These are phyloP conservation scores for Dorcus hopei DNA, from an alignment of 2,888 invertebrate species.

Conservation along the genomic window DNA sequence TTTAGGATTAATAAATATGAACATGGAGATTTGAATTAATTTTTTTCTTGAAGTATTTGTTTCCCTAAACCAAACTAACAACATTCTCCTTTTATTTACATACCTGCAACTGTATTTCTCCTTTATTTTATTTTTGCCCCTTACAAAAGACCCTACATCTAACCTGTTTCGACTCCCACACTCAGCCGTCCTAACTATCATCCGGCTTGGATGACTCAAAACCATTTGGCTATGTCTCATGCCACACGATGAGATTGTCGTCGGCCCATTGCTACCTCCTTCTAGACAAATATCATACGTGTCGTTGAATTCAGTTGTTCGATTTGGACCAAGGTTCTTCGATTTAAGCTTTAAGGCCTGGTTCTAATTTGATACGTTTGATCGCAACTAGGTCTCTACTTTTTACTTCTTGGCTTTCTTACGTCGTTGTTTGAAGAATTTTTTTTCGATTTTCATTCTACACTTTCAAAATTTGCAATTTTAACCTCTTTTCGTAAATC, in stretches of 20 bases:
- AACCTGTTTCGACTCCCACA: too few species aligned
- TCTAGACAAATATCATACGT: conserved; percentile 33
- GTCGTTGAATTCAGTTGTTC: conserved; percentile 28
- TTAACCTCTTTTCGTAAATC: conserved; percentile 17
- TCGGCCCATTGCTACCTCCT: conserved; percentile 28
- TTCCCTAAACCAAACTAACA: too few species aligned
- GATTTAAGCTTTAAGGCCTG: conserved; percentile 33
- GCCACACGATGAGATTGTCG: conserved; percentile 14
- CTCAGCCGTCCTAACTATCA: too few species aligned
- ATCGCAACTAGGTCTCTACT: conserved; percentile 34
- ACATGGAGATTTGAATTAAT: too few species aligned
- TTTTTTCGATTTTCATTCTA: conserved; percentile 23
- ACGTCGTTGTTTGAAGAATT: conserved; percentile 12
- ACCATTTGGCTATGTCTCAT: too few species aligned
- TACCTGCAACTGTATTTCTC: too few species aligned
- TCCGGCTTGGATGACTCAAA: too few species aligned
- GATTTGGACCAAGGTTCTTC: conserved; percentile 38
- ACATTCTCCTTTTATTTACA: too few species aligned
- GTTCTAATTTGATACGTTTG: conserved; percentile 36
- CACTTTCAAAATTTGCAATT: conserved; percentile 21
- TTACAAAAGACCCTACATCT: too few species aligned
- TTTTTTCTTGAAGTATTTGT: too few species aligned
- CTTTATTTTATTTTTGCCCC: too few species aligned
- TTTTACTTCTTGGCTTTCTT: conserved; percentile 21
- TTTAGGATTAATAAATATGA: too few species aligned